Percentiles rank a stretch among this genome's conserved stretches.
These are phyloP conservation scores for Xiphias gladius DNA, from an alignment of 2,113 vertebrate species.

Conservation along the genomic window DNA sequence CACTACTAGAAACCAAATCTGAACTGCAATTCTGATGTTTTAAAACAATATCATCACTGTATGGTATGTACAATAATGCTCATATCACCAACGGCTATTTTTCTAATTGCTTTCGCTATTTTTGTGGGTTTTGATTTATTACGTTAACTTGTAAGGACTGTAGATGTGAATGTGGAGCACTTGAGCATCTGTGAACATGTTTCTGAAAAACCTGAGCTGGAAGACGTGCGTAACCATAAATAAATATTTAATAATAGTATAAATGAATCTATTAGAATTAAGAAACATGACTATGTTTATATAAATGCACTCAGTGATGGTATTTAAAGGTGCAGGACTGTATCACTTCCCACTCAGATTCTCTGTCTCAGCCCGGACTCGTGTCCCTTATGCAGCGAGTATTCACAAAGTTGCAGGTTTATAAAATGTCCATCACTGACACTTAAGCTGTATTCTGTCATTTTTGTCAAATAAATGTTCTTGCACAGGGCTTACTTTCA, in stretches of 20 bases:
- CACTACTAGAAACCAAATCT: slow-evolving; percentile 18
- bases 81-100: neutral
- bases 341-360: neutral
- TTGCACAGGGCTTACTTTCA: slow-evolving; percentile 42
- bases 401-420: slow-evolving; percentile 7
- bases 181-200: slow-evolving; percentile 45
- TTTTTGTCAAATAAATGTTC: slow-evolving; percentile 77
- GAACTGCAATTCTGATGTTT: slow-evolving; percentile 22
- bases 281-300: neutral
- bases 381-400: slow-evolving; percentile 1
- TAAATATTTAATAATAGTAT: neutral
- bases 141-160: slow-evolving; percentile 32
- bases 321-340: neutral
- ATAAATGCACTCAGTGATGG: neutral
- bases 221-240: slow-evolving; percentile 9
- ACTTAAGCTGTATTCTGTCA: slow-evolving; percentile 35
- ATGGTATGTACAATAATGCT: neutral
- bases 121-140: slow-evolving; percentile 2
- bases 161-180: slow-evolving; percentile 26
- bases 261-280: neutral
- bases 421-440: slow-evolving; percentile 5
- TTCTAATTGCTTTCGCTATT: slow-evolving; percentile 31
- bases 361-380: neutral
- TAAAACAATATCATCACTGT: slow-evolving; percentile 22
- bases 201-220: slow-evolving; percentile 28